Conservation (phyloP, 2,888 invertebrate genomes). For the Sphecodes monilicornis region DNA sequence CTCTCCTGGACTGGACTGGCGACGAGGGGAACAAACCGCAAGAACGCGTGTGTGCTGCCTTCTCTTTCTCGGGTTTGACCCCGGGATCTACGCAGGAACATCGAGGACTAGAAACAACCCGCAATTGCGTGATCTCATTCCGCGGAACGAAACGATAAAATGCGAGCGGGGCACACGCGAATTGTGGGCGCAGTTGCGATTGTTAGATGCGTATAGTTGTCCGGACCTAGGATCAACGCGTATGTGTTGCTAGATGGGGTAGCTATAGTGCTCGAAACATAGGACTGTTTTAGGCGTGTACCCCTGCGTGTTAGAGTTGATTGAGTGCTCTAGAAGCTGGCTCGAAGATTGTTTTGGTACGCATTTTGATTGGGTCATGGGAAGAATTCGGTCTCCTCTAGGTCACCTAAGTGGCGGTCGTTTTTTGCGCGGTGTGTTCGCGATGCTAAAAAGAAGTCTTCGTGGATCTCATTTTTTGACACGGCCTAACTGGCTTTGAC, state of each 20-base stretch:
- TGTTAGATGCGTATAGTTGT: slow-evolving; percentile 13
- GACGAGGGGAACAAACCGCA: slow-evolving; percentile 1
- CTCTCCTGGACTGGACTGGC: not conserved
- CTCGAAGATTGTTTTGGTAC: not conserved
- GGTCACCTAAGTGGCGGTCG: too few species aligned
- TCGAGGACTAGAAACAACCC: slow-evolving; percentile 28
- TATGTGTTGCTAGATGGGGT: not conserved
- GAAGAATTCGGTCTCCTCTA: not conserved
- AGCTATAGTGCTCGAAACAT: not conserved
- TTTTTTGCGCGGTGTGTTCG: too few species aligned
- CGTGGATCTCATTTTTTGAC: too few species aligned
- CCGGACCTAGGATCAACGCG: not conserved
- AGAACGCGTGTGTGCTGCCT: not conserved
- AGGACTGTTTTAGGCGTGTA: not conserved
- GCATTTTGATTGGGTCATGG: not conserved
- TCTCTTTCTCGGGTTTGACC: slow-evolving; percentile 10
- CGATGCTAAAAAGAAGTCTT: too few species aligned
- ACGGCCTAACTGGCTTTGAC: too few species aligned
- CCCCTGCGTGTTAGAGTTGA: not conserved
- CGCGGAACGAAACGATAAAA: slow-evolving; percentile 25
- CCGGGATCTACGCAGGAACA: slow-evolving; percentile 10
- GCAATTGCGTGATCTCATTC: slow-evolving; percentile 56
- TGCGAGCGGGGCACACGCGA: slow-evolving; percentile 60
- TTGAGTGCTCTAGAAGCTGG: not conserved
- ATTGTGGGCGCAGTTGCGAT: slow-evolving; percentile 66